Evolutionary conservation across 92 coral and sea anemone genomes (phyloP).

Genomic region (Epizoanthus illoricatus): DNA sequence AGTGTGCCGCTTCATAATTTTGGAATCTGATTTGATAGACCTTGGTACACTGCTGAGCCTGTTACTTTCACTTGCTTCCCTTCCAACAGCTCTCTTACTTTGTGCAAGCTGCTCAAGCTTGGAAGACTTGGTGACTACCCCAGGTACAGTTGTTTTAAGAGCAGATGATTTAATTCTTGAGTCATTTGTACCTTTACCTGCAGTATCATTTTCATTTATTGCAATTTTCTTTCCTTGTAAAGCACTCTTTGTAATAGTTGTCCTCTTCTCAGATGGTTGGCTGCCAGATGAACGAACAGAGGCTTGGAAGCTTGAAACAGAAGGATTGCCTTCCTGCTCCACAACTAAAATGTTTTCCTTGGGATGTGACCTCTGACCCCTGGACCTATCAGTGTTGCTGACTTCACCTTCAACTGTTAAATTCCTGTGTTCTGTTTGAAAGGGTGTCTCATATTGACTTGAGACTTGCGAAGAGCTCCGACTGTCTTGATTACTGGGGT

Average conservation of each 20-base stretch:
- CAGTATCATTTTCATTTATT: conserved; percentile 42
- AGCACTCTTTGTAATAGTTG: background rate
- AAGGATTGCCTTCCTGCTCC: background rate
- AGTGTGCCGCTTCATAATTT: conserved; percentile 34
- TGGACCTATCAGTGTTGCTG: background rate
- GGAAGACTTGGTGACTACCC: conserved; percentile 24
- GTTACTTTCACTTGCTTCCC: conserved; percentile 15
- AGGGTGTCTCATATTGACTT: background rate
- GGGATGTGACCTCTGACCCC: conserved; percentile 23
- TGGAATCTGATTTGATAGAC: conserved; percentile 7
- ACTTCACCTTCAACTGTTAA: conserved; percentile 1
- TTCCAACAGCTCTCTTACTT: conserved; percentile 2
- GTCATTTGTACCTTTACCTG: conserved; percentile 23
- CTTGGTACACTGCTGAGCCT: background rate
- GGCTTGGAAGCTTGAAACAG: conserved; percentile 26
- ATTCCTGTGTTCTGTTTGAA: background rate
- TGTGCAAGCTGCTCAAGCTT: conserved; percentile 31
- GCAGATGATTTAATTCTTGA: conserved; percentile 41
- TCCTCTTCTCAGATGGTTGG: background rate
- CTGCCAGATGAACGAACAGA: background rate
- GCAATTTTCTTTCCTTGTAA: conserved; percentile 32
- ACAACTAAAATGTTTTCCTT: background rate
- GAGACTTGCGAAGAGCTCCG: background rate
- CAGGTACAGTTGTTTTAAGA: conserved; percentile 18
- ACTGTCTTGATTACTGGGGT: background rate